Evolutionary conservation across 2,797 vertebrate genomes (phyloP).

Genomic region (Mionectes olivaceus): DNA sequence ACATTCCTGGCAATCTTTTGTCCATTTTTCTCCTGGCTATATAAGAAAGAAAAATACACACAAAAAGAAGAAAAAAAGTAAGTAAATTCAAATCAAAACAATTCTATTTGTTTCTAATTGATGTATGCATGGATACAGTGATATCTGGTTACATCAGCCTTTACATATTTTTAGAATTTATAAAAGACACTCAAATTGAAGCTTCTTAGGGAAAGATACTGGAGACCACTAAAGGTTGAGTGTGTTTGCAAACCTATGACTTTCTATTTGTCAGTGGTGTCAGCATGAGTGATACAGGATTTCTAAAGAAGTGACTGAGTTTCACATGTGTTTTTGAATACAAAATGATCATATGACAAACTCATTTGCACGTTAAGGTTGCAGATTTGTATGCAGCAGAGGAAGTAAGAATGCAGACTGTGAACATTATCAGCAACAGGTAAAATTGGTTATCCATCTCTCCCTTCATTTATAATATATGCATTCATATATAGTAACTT

Average conservation of each 20-base stretch:
- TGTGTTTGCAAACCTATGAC: neutral
- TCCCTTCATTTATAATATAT: neutral
- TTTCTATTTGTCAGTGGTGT: neutral
- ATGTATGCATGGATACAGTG: neutral
- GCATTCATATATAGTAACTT: neutral
- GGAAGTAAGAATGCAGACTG: neutral
- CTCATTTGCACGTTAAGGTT: neutral
- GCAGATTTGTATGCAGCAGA: neutral
- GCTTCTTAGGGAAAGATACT: neutral
- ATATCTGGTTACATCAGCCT: neutral
- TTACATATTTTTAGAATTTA: neutral
- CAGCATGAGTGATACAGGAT: neutral
- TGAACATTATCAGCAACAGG: neutral
- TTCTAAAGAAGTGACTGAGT: neutral
- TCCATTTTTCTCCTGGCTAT: slow-evolving; percentile 80
- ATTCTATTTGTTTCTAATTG: neutral
- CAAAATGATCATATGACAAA: neutral
- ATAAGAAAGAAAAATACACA: neutral
- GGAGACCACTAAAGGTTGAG: neutral
- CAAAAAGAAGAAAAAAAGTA: neutral
- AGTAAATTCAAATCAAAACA: neutral
- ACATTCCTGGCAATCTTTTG: slow-evolving; percentile 85
- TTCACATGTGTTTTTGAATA: neutral
- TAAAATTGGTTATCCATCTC: neutral
- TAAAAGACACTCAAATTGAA: neutral